Conservation (phyloP, 92 coral and sea anemone genomes). For the Palythoa heliodiscus region DNA sequence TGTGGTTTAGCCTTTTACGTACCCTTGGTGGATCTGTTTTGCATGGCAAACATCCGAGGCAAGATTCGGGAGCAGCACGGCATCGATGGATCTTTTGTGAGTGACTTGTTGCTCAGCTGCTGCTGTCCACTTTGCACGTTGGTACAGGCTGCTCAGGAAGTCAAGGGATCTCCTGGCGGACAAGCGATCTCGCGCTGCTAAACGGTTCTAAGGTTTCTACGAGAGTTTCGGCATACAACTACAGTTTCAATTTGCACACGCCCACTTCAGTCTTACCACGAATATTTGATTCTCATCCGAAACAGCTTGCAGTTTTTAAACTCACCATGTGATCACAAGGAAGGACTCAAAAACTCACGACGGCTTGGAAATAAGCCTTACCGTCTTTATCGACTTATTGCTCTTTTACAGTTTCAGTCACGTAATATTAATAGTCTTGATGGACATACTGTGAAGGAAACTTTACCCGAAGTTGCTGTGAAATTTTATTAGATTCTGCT, state of each 20-base stretch:
- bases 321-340: not conserved
- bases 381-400: too few relatives aligned
- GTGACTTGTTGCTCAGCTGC: constrained; percentile 68
- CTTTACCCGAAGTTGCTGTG: too few relatives aligned
- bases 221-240: not conserved
- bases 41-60: constrained; percentile 85
- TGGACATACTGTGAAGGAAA: too few relatives aligned
- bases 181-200: constrained; percentile 79
- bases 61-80: constrained; percentile 96
- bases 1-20: constrained; percentile 83
- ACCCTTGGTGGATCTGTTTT: constrained; percentile 77
- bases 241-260: constrained; percentile 5
- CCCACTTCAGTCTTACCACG: not conserved
- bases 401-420: too few relatives aligned
- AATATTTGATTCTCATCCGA: not conserved
- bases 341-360: not conserved
- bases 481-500: too few relatives aligned
- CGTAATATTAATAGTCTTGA: too few relatives aligned
- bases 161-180: constrained; percentile 74
- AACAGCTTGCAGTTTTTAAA: not conserved
- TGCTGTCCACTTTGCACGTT: constrained; percentile 87
- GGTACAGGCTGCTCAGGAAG: constrained; percentile 94
- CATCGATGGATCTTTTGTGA: constrained; percentile 75
- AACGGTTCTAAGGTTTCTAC: not conserved
- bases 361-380: too few relatives aligned